Base-by-base conservation (phyloP, 2,113 vertebrate genomes). In the Podilymbus podiceps region DNA sequence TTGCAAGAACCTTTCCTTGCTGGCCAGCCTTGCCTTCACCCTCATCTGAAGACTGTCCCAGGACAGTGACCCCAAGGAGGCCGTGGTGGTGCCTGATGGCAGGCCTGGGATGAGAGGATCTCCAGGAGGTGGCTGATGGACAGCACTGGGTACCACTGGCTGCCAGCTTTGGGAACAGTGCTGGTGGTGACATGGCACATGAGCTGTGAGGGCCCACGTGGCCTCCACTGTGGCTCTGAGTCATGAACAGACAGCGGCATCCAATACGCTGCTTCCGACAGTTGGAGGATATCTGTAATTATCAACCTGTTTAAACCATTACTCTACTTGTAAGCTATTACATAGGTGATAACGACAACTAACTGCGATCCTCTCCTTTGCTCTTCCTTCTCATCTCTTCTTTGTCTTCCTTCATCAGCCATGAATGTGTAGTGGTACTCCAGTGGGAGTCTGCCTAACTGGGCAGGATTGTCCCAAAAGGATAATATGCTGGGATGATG, bases 41-140 rank as follows among this genome's bases (percentile, higher is more conserved):
- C 24, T 68, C 23, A 14, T 18, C 12, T 56, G 23, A 79, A 31
- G 40, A 28, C 4, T 0, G 0, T 21, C 15, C 13, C 33, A 52
- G 28, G 24, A 25, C 14, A 80, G 42, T 19, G 35, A 62, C 23
- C 8, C 20, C 11, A 17, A 23, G 2, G 25, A 72, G 19, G 4
- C 6, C 2, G 1, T 56, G 18, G 55, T 3, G 23, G 12, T 47
- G 7, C 31, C 18, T 0, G 2, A 10, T 73, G 38, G 8, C 15
- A 60, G 19, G 9, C 4, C 24, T 35, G 15, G 8, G 13, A 63
- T 15, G 20, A 75, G 18, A 90, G 44, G 9, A 64, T 8, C 27
- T 85, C 19, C 24, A 35, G 50, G 18, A 18, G 8, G 9, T 1
- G 6, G 24, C 20, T 40, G 28, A 27, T 59, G 17, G 18, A 31